Percentiles rank a stretch among this genome's conserved stretches.
Evolutionary conservation across 2,797 vertebrate species (phyloP).

Genomic region (Enteromius anoplus): DNA sequence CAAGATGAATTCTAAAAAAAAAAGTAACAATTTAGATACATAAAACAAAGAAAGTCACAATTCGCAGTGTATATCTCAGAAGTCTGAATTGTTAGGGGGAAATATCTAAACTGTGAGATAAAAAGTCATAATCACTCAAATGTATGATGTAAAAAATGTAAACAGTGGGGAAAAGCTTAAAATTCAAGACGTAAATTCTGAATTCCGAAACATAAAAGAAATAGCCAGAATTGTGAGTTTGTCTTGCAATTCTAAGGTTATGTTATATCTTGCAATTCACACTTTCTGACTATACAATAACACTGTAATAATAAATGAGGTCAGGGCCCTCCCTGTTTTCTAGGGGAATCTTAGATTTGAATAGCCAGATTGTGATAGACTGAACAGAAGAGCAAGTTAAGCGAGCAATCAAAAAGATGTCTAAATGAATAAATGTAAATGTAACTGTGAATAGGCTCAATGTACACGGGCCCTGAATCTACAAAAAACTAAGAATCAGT

Average conservation of each 20-base stretch:
- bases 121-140: too few species aligned
- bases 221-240: too few species aligned
- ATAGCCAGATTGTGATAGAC: not conserved
- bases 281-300: not conserved
- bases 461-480: not conserved
- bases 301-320: not conserved
- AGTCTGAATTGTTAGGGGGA: too few species aligned
- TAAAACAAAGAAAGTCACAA: too few species aligned
- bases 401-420: not conserved
- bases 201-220: too few species aligned
- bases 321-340: not conserved
- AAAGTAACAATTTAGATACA: too few species aligned
- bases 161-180: not conserved
- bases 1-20: too few species aligned
- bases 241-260: not conserved
- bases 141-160: too few species aligned
- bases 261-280: too few species aligned
- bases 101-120: too few species aligned
- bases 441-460: not conserved
- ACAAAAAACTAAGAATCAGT: not conserved
- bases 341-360: not conserved
- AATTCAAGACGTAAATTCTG: not conserved
- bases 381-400: not conserved
- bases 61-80: too few species aligned
- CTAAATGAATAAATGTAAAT: not conserved